Evolutionary conservation across 2,888 invertebrate genomes (phyloP), one percentile per base, ranked within the genome.

Genomic region (Oegoconia quadripuncta): DNA sequence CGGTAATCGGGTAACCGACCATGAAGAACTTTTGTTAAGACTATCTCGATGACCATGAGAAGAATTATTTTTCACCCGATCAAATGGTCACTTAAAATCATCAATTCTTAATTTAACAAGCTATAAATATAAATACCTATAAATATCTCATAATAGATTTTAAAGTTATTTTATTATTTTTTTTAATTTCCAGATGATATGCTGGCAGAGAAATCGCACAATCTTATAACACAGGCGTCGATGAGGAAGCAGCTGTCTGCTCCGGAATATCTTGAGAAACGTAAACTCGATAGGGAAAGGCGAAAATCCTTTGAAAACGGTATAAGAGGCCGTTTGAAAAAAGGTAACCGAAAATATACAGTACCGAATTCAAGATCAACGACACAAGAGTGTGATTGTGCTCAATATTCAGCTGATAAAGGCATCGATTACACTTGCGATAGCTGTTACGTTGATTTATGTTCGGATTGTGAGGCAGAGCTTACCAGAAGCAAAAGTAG

Each of bases 181-280:
- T 38, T 20, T 41, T 33, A 20, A 8, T 1, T 82, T 79, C 1
- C 74, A 91, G 92, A 91, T 72, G 91, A 91, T 52, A 89, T 90
- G 51, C 55, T 90, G 44, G 89, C 89, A 13, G 92, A 92, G 49
- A 91, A 90, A 66, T 89, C 88, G 0, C 87, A 84, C 53, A 82
- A 78, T 41, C 64, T 88, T 3, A 88, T 88, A 44, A 87, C 87
- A 0, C 87, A 88, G 73, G 87, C 89, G 2, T 89, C 91, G 1
- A 91, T 93, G 65, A 91, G 93, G 46, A 93, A 93, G 55, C 93
- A 93, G 56, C 89, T 93, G 37, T 93, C 94, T 16, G 96, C 96
- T 0, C 97, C 97, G 0, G 96, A 97, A 55, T 97, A 97, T 74
- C 86, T 97, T 42, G 97, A 97, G 68, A 92, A 94, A 51, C 88